A percentile compares a stretch with the other conserved stretches of the same genome.
These are phyloP conservation scores for Melinaea marsaeus DNA, from an alignment of 2,888 invertebrate genomes.

Conservation along the genomic window DNA sequence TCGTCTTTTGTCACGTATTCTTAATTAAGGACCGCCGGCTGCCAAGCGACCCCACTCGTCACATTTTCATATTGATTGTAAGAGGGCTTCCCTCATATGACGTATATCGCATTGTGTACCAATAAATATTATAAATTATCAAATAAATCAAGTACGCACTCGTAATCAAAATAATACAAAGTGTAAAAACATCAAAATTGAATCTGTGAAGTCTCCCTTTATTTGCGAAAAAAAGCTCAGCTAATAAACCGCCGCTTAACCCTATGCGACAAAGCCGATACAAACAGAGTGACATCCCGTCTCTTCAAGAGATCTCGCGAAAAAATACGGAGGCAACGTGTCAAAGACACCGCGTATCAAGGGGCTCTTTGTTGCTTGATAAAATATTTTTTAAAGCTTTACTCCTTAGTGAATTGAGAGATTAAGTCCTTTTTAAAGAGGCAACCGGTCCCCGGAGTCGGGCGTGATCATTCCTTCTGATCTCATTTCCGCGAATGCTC, in stretches of 20 bases:
- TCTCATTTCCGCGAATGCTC: conserved; percentile 76
- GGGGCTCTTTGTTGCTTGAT: conserved; percentile 73
- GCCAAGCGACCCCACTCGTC: conserved; percentile 67
- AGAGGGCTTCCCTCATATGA: conserved; percentile 49
- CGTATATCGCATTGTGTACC: conserved; percentile 43
- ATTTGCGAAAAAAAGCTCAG: conserved; percentile 71
- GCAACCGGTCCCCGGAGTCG: conserved; percentile 79
- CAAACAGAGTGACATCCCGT: conserved; percentile 76
- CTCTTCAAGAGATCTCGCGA: conserved; percentile 70
- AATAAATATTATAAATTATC: conserved; percentile 46
- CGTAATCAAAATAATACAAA: conserved; percentile 22
- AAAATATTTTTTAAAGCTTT: conserved; percentile 78
- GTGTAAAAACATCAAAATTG: conserved; percentile 48
- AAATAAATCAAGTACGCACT: conserved; percentile 11
- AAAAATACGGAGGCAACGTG: conserved; percentile 75
- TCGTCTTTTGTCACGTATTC: conserved; percentile 79
- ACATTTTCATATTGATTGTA: conserved; percentile 71
- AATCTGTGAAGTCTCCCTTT: conserved; percentile 59
- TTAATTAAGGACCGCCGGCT: conserved; percentile 74
- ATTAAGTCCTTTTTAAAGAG: conserved; percentile 80
- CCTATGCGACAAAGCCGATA: conserved; percentile 75
- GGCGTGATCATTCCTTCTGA: conserved; percentile 74
- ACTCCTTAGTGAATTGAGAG: conserved; percentile 79
- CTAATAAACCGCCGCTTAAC: conserved; percentile 77
- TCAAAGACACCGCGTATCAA: conserved; percentile 75